Base-by-base conservation (phyloP, 2,888 invertebrate species). In the Apantesis nais region DNA sequence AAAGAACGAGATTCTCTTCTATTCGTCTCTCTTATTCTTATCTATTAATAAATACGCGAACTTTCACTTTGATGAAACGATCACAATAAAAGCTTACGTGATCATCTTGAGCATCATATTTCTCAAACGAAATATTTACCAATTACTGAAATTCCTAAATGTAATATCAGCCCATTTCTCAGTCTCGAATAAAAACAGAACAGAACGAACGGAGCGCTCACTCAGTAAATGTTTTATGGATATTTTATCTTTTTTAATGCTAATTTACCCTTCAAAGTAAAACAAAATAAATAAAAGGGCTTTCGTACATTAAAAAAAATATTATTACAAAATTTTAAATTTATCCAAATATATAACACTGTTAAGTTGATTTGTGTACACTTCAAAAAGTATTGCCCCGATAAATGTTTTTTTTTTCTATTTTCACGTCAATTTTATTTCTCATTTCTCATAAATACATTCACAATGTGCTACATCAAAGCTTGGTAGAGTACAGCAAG, bases 171-270 rank as follows among this genome's bases (percentile, higher is more conserved):
- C 79, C 78, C 76, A 78, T 84, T 85, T 82, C 81, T 78, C 83
- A 67, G 79, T 78, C 77, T 83, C 78, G 80, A 83, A 78, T 81
- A 77, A 83, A 87, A 88, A 86, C 81, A 86, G 85, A 80, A 78
- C 74, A 73, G 85, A 86, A 84, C 83, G 84, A 88, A 83, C 80
- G 84, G 77, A 77, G 75, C 77, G 81, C 78, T 72, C 79, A 73
- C 79, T 82, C 79, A 82, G 86, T 85, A 81, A 87, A 86, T 86
- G 84, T 86, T 87, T 85, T 84, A 88, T 86, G 83, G 86, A 86
- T 83, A 85, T 84, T 86, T 84, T 83, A 81, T 84, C 85, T 86
- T 88, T 86, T 85, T 85, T 88, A 73, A 89, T 89, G 85, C 84
- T 83, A 88, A 89, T 86, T 86, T 78, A 65, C 77, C 71, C 66